These are phyloP conservation scores for Drosophila nigricruria DNA, from an alignment of 2,888 invertebrate species.

Conservation along the genomic window DNA sequence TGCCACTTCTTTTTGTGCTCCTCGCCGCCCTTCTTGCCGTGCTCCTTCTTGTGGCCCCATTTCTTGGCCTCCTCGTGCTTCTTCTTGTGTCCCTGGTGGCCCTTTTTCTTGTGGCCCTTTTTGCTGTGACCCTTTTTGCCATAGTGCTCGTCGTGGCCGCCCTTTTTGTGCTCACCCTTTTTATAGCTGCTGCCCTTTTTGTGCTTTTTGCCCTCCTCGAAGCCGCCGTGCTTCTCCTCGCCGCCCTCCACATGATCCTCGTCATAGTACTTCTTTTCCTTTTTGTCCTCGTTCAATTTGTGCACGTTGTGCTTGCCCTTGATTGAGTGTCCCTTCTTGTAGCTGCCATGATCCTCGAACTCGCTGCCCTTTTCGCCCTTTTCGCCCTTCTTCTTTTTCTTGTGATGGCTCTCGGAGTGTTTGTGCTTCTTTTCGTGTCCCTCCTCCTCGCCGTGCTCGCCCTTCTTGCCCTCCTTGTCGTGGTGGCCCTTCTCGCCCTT, in stretches of 20 bases:
- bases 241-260: constrained; percentile 93
- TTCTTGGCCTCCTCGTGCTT: constrained; percentile 92
- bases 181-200: constrained; percentile 93
- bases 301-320: constrained; percentile 94
- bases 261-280: constrained; percentile 94
- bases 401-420: constrained; percentile 85
- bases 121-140: constrained; percentile 93
- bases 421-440: constrained; percentile 86
- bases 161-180: constrained; percentile 92
- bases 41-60: constrained; percentile 90
- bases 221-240: constrained; percentile 92
- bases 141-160: constrained; percentile 91
- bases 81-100: constrained; percentile 92
- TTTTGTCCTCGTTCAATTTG: constrained; percentile 94
- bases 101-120: constrained; percentile 92
- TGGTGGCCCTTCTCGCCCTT: constrained; percentile 90
- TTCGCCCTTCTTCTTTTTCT: constrained; percentile 86
- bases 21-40: constrained; percentile 92
- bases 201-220: constrained; percentile 92
- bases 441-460: constrained; percentile 86
- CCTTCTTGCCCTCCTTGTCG: constrained; percentile 87
- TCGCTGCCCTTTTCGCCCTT: constrained; percentile 86
- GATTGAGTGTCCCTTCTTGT: constrained; percentile 93
- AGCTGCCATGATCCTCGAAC: constrained; percentile 88
- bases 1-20: constrained; percentile 93